Percentiles rank a stretch among this genome's conserved stretches.
Evolutionary conservation across 2,113 vertebrate genomes (phyloP).

Genomic region (Rhizomys pruinosus): DNA sequence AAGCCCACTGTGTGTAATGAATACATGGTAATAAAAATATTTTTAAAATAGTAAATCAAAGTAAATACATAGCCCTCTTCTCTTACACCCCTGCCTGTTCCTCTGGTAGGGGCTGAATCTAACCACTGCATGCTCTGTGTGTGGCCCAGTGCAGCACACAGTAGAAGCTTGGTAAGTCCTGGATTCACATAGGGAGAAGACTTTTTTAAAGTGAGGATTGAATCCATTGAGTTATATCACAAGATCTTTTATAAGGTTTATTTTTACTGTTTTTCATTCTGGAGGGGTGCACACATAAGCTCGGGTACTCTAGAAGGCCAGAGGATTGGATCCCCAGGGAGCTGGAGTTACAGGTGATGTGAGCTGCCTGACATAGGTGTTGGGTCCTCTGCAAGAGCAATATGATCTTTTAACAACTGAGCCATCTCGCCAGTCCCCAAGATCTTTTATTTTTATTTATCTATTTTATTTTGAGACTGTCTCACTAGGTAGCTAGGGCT

Average conservation of each 20-base stretch:
- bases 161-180: background rate
- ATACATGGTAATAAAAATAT: background rate
- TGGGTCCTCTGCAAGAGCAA: too few relatives aligned
- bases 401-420: too few relatives aligned
- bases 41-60: background rate
- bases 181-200: background rate
- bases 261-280: background rate
- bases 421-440: too few relatives aligned
- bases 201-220: background rate
- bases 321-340: background rate
- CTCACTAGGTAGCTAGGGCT: too few relatives aligned
- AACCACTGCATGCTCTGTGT: too few relatives aligned
- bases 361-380: background rate
- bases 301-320: background rate
- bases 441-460: too few relatives aligned
- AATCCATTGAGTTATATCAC: background rate
- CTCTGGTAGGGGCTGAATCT: background rate
- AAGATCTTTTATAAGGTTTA: background rate
- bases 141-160: background rate
- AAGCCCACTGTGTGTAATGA: background rate
- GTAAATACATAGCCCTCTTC: background rate
- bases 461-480: too few relatives aligned
- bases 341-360: background rate
- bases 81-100: background rate
- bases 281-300: background rate